phyloP scores from a whole-genome alignment of 2,797 vertebrate species.

The Ceryle rudis region DNA sequence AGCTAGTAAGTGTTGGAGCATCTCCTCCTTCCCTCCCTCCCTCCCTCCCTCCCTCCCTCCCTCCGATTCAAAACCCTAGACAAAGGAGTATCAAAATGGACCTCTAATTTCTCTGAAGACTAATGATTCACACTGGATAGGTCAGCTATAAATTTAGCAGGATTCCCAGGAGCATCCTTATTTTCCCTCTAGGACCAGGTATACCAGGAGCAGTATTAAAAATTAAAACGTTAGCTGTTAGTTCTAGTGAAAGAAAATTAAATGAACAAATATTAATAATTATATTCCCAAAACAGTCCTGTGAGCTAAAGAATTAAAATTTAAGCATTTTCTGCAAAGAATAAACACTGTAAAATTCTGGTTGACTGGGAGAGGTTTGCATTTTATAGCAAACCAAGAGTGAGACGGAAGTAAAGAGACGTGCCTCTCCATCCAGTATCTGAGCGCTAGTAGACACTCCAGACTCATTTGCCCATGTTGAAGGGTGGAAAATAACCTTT shows the following conservation, averaged over 20 bases:
- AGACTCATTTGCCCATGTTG: not conserved
- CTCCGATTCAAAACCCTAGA: not conserved
- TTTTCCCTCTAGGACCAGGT: slow-evolving; percentile 5
- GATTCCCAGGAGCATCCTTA: slow-evolving; percentile 4
- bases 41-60: not conserved
- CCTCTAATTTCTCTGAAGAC: slow-evolving; percentile 18
- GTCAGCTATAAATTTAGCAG: slow-evolving; percentile 18
- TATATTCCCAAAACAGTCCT: slow-evolving; percentile 3
- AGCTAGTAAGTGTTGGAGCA: not conserved
- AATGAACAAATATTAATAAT: slow-evolving; percentile 62
- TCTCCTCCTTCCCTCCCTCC: not conserved
- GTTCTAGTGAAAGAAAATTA: slow-evolving; percentile 53
- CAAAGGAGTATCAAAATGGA: not conserved
- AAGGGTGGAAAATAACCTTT: not conserved
- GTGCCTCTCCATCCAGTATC: not conserved
- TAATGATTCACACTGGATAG: not conserved
- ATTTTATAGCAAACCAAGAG: not conserved
- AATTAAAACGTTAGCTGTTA: not conserved
- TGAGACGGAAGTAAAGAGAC: not conserved
- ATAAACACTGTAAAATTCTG: not conserved
- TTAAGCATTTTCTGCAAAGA: not conserved
- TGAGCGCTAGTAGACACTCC: not conserved
- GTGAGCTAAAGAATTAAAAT: not conserved
- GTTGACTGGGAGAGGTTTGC: not conserved
- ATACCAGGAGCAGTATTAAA: slow-evolving; percentile 26